Evolutionary conservation across 2,797 vertebrate species (phyloP), one percentile per base, ranked within the genome.

Genomic region (Bovichtus variegatus): DNA sequence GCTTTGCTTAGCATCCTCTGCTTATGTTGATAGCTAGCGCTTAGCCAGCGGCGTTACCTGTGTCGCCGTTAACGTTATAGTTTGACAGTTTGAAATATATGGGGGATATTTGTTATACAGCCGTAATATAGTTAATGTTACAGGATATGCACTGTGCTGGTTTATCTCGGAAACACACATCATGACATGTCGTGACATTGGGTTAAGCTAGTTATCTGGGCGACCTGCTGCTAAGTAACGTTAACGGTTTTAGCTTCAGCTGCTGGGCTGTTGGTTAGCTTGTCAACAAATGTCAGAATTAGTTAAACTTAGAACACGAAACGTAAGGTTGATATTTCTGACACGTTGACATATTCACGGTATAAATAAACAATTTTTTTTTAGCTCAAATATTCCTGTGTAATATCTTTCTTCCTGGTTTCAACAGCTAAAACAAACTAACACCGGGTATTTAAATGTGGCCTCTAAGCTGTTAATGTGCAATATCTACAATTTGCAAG

Each of bases 141-240:
- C 0, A 2, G 0, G 1, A 0, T 43, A 0, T 51, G 0, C 0
- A 13, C 1, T 10, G 15, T 1, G 25, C 21, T 53, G 11, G 6
- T 19, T 62, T 49, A 7, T 46, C 2, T 9, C 12, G 2, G 15
- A 11, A 9, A 67, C 13, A 40, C 19, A 0, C 19, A 15, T 2
- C 15, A 5, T 40, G 34, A 49, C 9, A 51, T 58, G 54, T 68
- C 75, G 76, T 92, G 91, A 91, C 91, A 88, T 91, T 89, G 86
- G 23, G n/a, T 65, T 71, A 73, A 78, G 74, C 74, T 72, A 78
- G 71, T 57, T 68, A 18, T 40, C 54, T 78, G 80, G 44, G 58
- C 77, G 50, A 80, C 71, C 74, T 76, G 77, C 43, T 43, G 64
- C 50, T 74, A 36, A 46, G 43, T 63, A 9, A n/a, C 53, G 31